phyloP scores from a whole-genome alignment of 2,888 invertebrate species.

The Lottia scabra region DNA sequence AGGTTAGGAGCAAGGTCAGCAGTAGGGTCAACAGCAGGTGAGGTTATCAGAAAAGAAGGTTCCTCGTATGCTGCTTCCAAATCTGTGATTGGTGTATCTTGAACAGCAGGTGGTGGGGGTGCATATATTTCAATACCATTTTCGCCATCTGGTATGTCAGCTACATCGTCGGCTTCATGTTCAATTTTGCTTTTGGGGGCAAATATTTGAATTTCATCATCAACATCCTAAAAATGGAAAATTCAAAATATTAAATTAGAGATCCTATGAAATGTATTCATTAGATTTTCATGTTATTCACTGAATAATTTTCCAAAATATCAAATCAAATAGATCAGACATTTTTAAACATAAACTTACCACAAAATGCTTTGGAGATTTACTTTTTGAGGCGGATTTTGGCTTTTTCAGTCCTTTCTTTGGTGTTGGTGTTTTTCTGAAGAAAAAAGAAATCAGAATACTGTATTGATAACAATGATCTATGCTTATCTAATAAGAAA shows the following conservation, averaged over 20 bases:
- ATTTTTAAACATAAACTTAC: too few species aligned
- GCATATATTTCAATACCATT: not conserved
- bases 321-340: too few species aligned
- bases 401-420: slow-evolving; percentile 15
- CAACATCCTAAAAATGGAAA: slow-evolving; percentile 10
- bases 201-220: slow-evolving; percentile 33
- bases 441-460: not conserved
- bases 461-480: not conserved
- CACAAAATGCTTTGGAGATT: not conserved
- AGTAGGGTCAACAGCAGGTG: too few species aligned
- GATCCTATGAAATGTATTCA: too few species aligned
- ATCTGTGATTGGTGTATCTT: too few species aligned
- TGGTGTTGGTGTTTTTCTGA: slow-evolving; percentile 1
- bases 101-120: not conserved
- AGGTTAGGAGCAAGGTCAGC: too few species aligned
- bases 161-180: slow-evolving; percentile 16
- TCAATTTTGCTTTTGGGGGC: slow-evolving; percentile 17
- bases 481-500: too few species aligned
- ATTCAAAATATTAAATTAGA: not conserved
- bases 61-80: too few species aligned
- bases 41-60: too few species aligned
- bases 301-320: not conserved
- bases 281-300: too few species aligned
- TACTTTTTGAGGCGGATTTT: slow-evolving; percentile 3
- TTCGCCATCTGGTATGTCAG: slow-evolving; percentile 3